These are phyloP conservation scores for Diadromus collaris DNA, from an alignment of 2,888 invertebrate genomes.

Conservation along the genomic window DNA sequence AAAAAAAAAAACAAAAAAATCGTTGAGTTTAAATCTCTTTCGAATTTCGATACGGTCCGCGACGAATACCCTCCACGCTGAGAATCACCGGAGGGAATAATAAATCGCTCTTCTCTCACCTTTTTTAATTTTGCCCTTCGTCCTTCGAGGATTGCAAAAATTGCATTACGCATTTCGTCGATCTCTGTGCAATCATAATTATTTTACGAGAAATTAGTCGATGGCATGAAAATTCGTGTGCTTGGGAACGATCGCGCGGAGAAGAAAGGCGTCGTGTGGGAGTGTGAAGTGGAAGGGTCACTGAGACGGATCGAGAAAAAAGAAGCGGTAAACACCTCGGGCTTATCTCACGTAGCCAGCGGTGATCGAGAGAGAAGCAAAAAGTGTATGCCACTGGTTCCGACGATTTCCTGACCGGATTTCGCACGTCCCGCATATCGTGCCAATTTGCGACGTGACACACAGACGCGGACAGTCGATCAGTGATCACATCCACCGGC, in stretches of 20 bases:
- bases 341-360: not conserved
- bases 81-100: not conserved
- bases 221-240: not conserved
- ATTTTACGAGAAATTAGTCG: not conserved
- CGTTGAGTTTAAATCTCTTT: not conserved
- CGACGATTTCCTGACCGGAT: not conserved
- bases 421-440: not conserved
- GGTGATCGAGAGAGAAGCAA: not conserved
- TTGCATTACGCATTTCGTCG: not conserved
- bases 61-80: not conserved
- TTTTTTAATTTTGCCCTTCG: not conserved
- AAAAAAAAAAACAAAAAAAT: not conserved
- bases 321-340: constrained; percentile 1
- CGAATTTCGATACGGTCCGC: not conserved
- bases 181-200: not conserved
- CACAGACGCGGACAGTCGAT: constrained; percentile 4
- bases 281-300: constrained; percentile 2
- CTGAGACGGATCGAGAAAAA: not conserved
- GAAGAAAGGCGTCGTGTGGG: not conserved
- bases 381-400: not conserved
- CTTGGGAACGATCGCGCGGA: not conserved
- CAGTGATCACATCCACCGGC: not conserved
- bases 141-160: not conserved
- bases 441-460: not conserved
- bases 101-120: not conserved